Evolutionary conservation across 1,140 invertebrate species (phyloP), one percentile per base, ranked within the genome.

Genomic region (Cotesia vestalis): DNA sequence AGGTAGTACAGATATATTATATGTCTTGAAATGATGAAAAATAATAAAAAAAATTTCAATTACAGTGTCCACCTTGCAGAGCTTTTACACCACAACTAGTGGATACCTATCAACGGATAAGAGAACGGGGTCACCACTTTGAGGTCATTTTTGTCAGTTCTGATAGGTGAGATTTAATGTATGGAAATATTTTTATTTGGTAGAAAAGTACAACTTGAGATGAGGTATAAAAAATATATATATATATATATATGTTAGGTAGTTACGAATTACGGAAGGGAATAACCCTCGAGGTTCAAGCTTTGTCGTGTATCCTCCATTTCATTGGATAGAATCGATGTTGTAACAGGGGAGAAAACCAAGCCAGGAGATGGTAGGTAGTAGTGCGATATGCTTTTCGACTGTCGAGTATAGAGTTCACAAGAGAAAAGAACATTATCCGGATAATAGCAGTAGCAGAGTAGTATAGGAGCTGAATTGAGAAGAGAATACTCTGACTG

Each of bases 131-230:
- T 17, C 88, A 91, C 46, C 90, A 92, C 69, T 94, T 94, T 80
- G 92, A 94, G 82, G 89, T 96, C 9, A 91, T 95, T 74, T 94
- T 95, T 78, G 91, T 95, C 38, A 94, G 92, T 78, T 94, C 93
- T 53, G 94, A 95, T 85, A 90, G 92, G 92, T 93, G 82, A 87
- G 88, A 81, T 72, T 27, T 27, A 27, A 27, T 46, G 40, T 46
- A 46, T 9, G 1, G 17, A 11, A 46, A 9, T 46, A 46, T 46
- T 46, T 46, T 46, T 6, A 46, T 46, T 46, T 46, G 40, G 1
- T 46, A 46, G 27, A 27, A 27, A 27, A 27, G 27, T 27, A 27
- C 3, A 27, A 27, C 27, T 27, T 27, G 27, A 27, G 1, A 27
- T 27, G 2, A 27, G 27, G 27, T 27, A 27, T 27, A 27, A 27